Conservation (phyloP, 2,113 vertebrate genomes). For the Pterocles gutturalis region DNA sequence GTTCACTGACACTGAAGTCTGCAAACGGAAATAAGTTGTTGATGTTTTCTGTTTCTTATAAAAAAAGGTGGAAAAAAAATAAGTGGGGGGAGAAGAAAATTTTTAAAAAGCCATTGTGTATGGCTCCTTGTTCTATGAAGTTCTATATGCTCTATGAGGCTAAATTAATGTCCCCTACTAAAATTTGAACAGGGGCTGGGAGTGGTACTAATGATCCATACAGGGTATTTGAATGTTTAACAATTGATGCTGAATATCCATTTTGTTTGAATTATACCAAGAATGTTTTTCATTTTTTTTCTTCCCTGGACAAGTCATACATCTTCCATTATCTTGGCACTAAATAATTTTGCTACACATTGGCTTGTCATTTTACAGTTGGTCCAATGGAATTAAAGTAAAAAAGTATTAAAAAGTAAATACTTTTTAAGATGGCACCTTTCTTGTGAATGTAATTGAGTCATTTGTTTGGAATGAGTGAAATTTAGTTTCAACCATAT, state of each 20-base stretch:
- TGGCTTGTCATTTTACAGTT: background rate
- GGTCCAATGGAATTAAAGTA: background rate
- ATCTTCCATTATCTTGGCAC: background rate
- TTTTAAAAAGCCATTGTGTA: background rate
- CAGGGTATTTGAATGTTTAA: background rate
- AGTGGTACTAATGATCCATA: background rate
- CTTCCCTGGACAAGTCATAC: background rate
- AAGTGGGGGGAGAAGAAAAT: accelerated
- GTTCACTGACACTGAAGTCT: background rate
- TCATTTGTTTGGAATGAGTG: background rate
- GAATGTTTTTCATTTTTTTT: background rate
- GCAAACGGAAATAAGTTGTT: background rate
- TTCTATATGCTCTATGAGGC: too few relatives aligned
- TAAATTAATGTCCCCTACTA: background rate
- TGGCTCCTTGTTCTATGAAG: background rate
- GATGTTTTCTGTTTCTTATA: background rate
- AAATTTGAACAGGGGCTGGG: background rate
- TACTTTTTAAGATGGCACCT: background rate
- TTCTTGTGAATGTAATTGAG: background rate
- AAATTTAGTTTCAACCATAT: background rate
- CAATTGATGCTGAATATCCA: background rate
- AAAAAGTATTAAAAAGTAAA: background rate
- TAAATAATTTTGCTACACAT: background rate
- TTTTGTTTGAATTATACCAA: background rate
- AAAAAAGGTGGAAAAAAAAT: background rate